Evolutionary conservation across 1,140 invertebrate species (phyloP), one percentile per base, ranked within the genome.

Genomic region (Cataglyphis hispanica): DNA sequence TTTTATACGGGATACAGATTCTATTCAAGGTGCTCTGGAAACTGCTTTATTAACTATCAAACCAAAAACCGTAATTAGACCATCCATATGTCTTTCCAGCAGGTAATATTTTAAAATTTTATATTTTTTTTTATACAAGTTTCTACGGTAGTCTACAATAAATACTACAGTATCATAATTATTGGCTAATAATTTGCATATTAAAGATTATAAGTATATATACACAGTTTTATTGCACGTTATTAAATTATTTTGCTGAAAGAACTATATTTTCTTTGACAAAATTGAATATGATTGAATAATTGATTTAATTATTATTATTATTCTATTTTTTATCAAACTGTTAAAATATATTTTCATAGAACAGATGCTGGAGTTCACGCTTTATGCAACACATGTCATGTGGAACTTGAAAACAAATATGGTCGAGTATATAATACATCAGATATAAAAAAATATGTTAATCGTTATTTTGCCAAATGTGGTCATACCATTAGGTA

Each of bases 291-390:
- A 50, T 19, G 16, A 3, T 4, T 50, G 31, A 31, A 31, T 31
- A 50, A 50, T 50, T 19, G 46, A 50, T 1, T 50, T 50, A 50
- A 50, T 50, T 50, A 50, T 50, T 19, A 19, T 50, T 50, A 50
- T 50, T 50, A 50, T 50, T 19, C n/a, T 50, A 50, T 50, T 50
- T 25, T 4, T 19, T 8, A 46, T 31, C 25, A 34, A 85, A 31
- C 27, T 66, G 63, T 43, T n/a, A 72, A 40, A 34, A 67, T 40
- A n/a, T 60, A 84, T 91, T 75, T 91, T 91, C 94, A 85, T 90
- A 97, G 97, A 89, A 97, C 97, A 94, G 97, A 97, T 96, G 93
- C 96, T 11, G 97, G 97, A 78, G 97, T 97, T 6, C 97, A 97
- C 94, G 97, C 97, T 1, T 89, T 97, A 16, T 95, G 95, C 88